A percentile compares a stretch with the other conserved stretches of the same genome.
Conservation (phyloP, 2,888 invertebrate species). For the Eupithecia vulgata region DNA sequence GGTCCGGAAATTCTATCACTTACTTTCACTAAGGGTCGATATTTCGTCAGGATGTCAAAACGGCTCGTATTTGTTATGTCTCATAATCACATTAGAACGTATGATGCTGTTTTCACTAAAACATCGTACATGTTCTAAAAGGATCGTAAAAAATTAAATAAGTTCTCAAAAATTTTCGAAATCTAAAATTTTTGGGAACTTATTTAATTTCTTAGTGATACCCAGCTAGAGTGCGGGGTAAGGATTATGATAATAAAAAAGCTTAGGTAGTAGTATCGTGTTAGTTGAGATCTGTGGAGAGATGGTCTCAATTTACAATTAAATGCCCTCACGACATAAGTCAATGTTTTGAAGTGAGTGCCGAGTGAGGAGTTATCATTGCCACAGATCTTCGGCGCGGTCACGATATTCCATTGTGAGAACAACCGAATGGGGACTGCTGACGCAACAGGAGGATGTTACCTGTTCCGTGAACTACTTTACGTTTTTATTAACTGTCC, state of each 20-base stretch:
- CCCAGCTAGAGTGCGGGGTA: too few relatives aligned
- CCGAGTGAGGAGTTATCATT: conserved; percentile 65
- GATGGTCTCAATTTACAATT: conserved; percentile 68
- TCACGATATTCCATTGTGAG: conserved; percentile 77
- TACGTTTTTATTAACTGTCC: conserved; percentile 29
- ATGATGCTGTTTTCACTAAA: not conserved
- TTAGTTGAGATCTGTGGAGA: conserved; percentile 50
- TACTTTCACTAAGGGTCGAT: conserved; percentile 1
- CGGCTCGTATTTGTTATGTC: not conserved
- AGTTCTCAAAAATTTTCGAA: too few relatives aligned
- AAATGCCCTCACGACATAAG: conserved; percentile 67
- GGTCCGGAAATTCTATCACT: conserved; percentile 8
- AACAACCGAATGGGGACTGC: conserved; percentile 50
- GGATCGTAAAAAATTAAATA: too few relatives aligned
- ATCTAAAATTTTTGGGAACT: too few relatives aligned
- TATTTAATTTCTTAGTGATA: too few relatives aligned
- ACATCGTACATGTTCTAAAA: conserved; percentile 12
- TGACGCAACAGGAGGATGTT: conserved; percentile 47
- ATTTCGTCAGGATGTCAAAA: not conserved
- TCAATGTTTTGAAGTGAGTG: conserved; percentile 58
- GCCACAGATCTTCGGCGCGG: conserved; percentile 68
- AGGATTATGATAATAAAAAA: too few relatives aligned
- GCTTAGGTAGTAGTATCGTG: conserved; percentile 29
- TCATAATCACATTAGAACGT: not conserved
- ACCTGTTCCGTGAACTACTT: conserved; percentile 40